These are phyloP conservation scores for Karalla daura DNA, from an alignment of 2,797 vertebrate genomes.

Conservation along the genomic window DNA sequence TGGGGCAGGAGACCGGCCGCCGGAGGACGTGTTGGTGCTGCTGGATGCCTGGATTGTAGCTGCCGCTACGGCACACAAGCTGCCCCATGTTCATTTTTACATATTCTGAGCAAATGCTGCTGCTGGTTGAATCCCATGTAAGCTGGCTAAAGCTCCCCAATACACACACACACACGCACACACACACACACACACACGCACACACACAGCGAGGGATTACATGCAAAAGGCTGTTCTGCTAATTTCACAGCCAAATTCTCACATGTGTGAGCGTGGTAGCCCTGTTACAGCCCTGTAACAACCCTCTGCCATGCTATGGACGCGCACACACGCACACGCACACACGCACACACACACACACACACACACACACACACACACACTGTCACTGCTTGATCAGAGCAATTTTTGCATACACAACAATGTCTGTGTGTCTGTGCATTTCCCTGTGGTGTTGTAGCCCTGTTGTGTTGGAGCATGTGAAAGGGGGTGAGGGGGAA, in stretches of 20 bases:
- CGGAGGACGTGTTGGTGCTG: slow-evolving; percentile 16
- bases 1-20: slow-evolving; percentile 29
- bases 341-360: not conserved
- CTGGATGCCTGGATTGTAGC: not conserved
- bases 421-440: not conserved
- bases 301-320: slow-evolving; percentile 5
- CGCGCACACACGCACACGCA: not conserved
- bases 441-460: not conserved
- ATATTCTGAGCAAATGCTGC: not conserved
- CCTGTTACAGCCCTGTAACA: not conserved
- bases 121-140: not conserved
- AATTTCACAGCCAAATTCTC: slow-evolving; percentile 1
- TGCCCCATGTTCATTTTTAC: not conserved
- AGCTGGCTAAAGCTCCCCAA: slow-evolving; percentile 11
- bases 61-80: too few relatives aligned
- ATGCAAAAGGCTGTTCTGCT: not conserved
- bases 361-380: not conserved
- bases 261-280: not conserved
- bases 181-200: slow-evolving; percentile 2
- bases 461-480: slow-evolving; percentile 35
- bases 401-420: slow-evolving; percentile 24
- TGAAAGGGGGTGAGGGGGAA: slow-evolving; percentile 24
- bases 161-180: slow-evolving; percentile 12
- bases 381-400: slow-evolving; percentile 26
- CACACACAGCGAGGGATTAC: not conserved